Base-by-base conservation (phyloP, 2,113 vertebrate genomes). In the Harpagus bidentatus region DNA sequence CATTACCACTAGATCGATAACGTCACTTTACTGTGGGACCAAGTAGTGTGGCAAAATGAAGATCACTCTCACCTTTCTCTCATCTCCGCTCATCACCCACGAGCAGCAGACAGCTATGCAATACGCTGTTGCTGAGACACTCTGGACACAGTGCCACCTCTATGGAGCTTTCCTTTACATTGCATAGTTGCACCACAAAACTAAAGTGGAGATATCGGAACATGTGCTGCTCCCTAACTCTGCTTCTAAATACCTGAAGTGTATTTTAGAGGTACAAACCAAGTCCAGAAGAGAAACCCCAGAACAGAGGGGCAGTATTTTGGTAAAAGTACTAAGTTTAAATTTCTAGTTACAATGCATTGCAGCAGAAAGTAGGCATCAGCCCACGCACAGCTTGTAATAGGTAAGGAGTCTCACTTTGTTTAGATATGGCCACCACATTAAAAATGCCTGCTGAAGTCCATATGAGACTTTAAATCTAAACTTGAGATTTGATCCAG, bases 181-280 rank as follows among this genome's bases (percentile, higher is more conserved):
- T 96, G 94, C 94, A 91, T 40, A 89, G 95, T 55, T 93, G 65
- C 38, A 85, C 87, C 86, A 90, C 55, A 12, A 82, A 90, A 12
- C 52, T 69, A 8, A 81, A 79, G 52, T 32, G 70, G 89, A 94
- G 85, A 23, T 36, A 65, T 2, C 25, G 28, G 85, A 88, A 72
- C 47, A 16, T 0, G 2, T 45, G 63, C 82, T 94, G 95, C 94
- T 82, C 83, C 71, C 67, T 95, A 50, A 63, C 53, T 81, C 79
- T 28, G 48, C 38, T 94, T 42, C 62, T 38, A 31, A 96, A 84
- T 22, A 83, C 63, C 90, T 52, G 58, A 40, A 38, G 17, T 16
- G 74, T 82, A 63, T 63, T 88, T 74, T 15, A 91, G 86, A 94
- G 90, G 74, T 67, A 91, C 80, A 95, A 90, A 84, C 47, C 72